Base-by-base conservation (phyloP, 2,797 vertebrate genomes). In the Liparis tanakae region DNA sequence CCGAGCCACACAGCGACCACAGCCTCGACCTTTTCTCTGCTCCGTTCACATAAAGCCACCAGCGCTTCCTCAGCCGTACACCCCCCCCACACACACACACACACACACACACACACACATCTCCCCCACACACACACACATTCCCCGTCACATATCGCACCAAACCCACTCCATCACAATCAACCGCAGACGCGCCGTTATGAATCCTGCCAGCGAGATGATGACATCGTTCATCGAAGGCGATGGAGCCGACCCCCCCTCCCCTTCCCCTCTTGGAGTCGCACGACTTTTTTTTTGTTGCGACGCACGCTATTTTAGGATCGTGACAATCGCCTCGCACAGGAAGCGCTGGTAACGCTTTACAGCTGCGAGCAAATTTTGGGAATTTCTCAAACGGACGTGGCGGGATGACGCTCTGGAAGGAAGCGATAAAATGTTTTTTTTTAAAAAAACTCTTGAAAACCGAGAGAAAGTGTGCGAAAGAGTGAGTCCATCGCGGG, bases 31-130 rank as follows among this genome's bases (percentile, higher is more conserved):
- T 76, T 76, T 71, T 83, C 55, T 30, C 75, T 72, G 74, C 60
- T 79, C 22, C 79, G 69, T 71, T 88, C 79, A 81, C 62, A 78
- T 37, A 70, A 76, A 77, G 70, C 54, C 70, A 46, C 65, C 69
- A 70, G 74, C 20, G 3, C 58, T 13, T 20, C 59, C 66, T 48
- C 66, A 43, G 58, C 10, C 20, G 43, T 43, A 51, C 30, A 58
- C 66, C 13, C 34, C 12, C 12, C 56, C 56, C 6, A 3, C 51
- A 15, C 25, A 2, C 25, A 2, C 25, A 2, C 25, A 2, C 25
- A 2, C 25, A 30, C 25, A 30, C 25, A 30, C 25, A 30, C 25
- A 30, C 25, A 30, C 25, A 30, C 25, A 30, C 25, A 30, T n/a
- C n/a, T n/a, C n/a, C n/a, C n/a, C n/a, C 25, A 30, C 25, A 30